Conservation (phyloP, 1,140 invertebrate species). For the Doryteuthis pealeii region DNA sequence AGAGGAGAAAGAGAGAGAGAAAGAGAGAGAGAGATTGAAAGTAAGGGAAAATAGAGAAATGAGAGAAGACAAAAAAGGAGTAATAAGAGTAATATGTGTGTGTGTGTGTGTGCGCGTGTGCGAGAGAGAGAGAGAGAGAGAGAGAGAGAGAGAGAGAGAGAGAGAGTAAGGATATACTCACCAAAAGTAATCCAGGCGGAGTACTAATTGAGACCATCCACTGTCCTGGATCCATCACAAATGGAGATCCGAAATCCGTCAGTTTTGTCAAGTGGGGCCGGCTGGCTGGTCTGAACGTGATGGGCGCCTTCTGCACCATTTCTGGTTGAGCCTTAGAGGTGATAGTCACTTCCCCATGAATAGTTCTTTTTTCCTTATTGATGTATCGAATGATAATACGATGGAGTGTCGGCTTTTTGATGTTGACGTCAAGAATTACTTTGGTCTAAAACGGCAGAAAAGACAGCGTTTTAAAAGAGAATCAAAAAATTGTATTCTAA, state of each 20-base stretch:
- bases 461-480: no score
- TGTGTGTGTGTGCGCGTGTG: no score
- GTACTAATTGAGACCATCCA: slow-evolving; percentile 84
- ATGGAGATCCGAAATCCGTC: slow-evolving; percentile 59
- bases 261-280: slow-evolving; percentile 53
- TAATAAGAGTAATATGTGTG: no score
- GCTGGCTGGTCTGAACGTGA: slow-evolving; percentile 44
- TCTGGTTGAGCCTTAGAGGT: slow-evolving; percentile 70
- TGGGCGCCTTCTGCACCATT: slow-evolving; percentile 49
- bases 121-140: no score
- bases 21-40: no score
- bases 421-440: slow-evolving; percentile 80
- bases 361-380: slow-evolving; percentile 76
- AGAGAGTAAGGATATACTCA: slow-evolving; percentile 23
- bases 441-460: slow-evolving; percentile 69
- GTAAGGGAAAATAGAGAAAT: no score
- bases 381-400: slow-evolving; percentile 86
- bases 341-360: slow-evolving; percentile 78
- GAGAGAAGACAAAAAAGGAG: no score
- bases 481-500: no score
- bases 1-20: no score
- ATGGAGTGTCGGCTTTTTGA: slow-evolving; percentile 88
- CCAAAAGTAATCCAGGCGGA: slow-evolving; percentile 45
- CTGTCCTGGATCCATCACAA: slow-evolving; percentile 89
- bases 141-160: no score